Percentiles rank a stretch among this genome's conserved stretches.
Evolutionary conservation across 2,888 invertebrate genomes (phyloP).

Genomic region (Drosophila sordidula): DNA sequence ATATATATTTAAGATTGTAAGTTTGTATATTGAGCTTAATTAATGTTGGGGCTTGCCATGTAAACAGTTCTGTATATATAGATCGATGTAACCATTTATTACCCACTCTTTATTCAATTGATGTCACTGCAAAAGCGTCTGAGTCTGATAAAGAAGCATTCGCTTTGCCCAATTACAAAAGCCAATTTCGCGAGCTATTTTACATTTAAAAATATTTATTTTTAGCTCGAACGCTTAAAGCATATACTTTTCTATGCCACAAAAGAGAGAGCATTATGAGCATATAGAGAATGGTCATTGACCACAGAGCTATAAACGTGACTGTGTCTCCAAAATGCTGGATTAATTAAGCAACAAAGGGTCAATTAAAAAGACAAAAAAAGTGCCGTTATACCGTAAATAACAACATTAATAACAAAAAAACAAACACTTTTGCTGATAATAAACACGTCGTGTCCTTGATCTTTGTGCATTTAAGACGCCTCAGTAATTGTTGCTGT

Average conservation of each 20-base stretch:
- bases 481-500: constrained; percentile 31
- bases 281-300: constrained; percentile 1
- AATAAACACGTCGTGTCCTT: constrained; percentile 37
- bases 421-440: constrained; percentile 25
- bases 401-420: constrained; percentile 15
- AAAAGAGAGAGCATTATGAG: constrained; percentile 11
- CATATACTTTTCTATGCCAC: constrained; percentile 24
- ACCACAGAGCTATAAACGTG: constrained; percentile 3
- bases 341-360: constrained; percentile 12
- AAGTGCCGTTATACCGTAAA: background rate
- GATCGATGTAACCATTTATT: constrained; percentile 48
- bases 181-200: constrained; percentile 38
- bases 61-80: constrained; percentile 13
- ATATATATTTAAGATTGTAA: background rate
- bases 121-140: constrained; percentile 25
- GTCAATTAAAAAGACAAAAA: constrained; percentile 3
- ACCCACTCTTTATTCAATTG: constrained; percentile 34
- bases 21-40: constrained; percentile 41
- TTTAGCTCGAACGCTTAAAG: constrained; percentile 32
- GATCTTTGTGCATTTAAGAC: constrained; percentile 31
- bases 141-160: constrained; percentile 23
- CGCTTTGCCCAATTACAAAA: constrained; percentile 27
- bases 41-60: constrained; percentile 32
- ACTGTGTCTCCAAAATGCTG: background rate
- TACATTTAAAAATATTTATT: constrained; percentile 40